phyloP scores from a whole-genome alignment of 2,888 invertebrate genomes.

The Hemaris fuciformis region DNA sequence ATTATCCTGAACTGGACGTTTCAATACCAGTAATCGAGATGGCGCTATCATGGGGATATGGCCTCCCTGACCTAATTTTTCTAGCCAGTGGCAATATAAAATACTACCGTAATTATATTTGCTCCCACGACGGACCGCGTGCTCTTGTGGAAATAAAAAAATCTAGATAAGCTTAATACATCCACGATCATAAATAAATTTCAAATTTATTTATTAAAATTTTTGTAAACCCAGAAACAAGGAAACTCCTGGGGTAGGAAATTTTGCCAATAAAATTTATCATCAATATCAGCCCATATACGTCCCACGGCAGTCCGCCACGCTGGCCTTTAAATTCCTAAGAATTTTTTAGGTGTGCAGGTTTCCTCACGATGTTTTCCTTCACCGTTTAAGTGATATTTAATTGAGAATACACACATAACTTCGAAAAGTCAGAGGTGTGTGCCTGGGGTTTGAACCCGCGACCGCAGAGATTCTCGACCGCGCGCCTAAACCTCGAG shows the following conservation, averaged over 20 bases:
- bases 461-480: too few species aligned
- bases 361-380: too few species aligned
- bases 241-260: neutral
- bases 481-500: too few species aligned
- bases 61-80: slow-evolving; percentile 28
- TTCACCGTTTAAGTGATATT: too few species aligned
- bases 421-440: too few species aligned
- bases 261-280: too few species aligned
- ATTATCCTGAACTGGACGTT: neutral
- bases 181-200: neutral
- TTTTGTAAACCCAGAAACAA: neutral
- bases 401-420: too few species aligned
- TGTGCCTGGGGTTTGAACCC: too few species aligned
- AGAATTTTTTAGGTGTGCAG: too few species aligned
- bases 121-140: slow-evolving; percentile 21
- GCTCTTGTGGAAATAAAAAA: neutral
- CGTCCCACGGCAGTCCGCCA: too few species aligned
- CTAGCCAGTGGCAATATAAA: slow-evolving; percentile 19
- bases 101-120: slow-evolving; percentile 23
- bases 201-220: neutral
- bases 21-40: slow-evolving; percentile 11
- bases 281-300: too few species aligned
- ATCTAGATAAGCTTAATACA: neutral
- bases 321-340: too few species aligned
- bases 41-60: slow-evolving; percentile 22